A percentile compares a stretch with the other conserved stretches of the same genome.
phyloP scores from a whole-genome alignment of 2,888 invertebrate species.

The Parapristionchus giblindavisi region DNA sequence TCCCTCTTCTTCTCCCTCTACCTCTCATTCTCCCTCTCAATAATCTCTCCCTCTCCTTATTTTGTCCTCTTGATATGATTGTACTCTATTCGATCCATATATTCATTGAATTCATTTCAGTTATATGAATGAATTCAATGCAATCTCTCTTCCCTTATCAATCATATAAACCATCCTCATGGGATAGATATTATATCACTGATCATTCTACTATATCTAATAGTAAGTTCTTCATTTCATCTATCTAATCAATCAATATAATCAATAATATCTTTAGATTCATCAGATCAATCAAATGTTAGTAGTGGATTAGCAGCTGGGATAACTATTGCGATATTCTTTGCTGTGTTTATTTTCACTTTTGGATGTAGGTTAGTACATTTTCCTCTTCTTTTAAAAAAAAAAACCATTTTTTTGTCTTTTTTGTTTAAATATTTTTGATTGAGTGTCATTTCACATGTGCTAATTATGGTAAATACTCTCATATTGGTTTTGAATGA shows the following conservation, averaged over 20 bases:
- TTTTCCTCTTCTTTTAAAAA: no score
- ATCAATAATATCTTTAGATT: neutral
- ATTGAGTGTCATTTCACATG: no score
- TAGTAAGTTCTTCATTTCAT: conserved; percentile 8
- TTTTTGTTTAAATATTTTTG: no score
- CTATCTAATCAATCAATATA: no score
- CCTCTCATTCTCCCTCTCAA: neutral
- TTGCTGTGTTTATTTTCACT: conserved; percentile 35
- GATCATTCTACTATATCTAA: neutral
- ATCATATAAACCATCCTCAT: neutral
- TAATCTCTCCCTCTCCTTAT: neutral
- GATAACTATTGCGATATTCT: conserved; percentile 34
- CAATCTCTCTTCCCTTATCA: conserved; percentile 37
- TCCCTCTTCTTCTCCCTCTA: neutral
- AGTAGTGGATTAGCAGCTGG: conserved; percentile 19
- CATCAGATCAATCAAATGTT: neutral
- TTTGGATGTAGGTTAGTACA: conserved; percentile 35
- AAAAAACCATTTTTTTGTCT: no score
- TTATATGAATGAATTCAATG: conserved; percentile 18
- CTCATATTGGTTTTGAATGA: no score
- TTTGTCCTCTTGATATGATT: neutral
- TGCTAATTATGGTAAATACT: no score
- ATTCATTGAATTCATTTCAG: neutral
- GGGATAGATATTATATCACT: conserved; percentile 27
- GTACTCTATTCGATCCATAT: neutral